phyloP scores from a whole-genome alignment of 2,797 vertebrate genomes.

The Microctenopoma lineatum region DNA sequence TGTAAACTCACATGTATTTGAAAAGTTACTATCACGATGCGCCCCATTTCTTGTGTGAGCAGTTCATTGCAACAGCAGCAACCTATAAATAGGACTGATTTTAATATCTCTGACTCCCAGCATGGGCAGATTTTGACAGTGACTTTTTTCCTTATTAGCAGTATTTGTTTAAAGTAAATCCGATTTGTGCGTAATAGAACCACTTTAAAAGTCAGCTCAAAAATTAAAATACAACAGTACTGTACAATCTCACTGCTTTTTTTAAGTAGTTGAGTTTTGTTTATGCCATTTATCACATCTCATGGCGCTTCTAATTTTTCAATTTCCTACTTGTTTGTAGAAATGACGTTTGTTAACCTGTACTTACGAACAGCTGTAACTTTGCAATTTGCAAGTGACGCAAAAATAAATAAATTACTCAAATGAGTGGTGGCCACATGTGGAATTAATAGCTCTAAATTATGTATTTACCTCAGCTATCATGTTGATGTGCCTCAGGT shows the following conservation, averaged over 20 bases:
- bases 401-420: not conserved
- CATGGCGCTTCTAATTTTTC: not conserved
- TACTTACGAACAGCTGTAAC: not conserved
- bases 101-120: not conserved
- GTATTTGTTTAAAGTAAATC: not conserved
- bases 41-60: not conserved
- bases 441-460: not conserved
- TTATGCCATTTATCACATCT: not conserved
- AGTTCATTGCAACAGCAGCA: not conserved
- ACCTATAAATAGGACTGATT: slow-evolving; percentile 17
- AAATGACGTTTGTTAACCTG: not conserved
- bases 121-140: slow-evolving; percentile 8
- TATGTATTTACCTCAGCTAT: not conserved
- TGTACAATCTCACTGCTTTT: not conserved
- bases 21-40: not conserved
- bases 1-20: slow-evolving; percentile 7
- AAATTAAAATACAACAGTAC: too few species aligned
- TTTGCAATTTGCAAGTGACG: not conserved
- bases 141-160: not conserved
- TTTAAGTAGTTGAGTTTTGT: not conserved
- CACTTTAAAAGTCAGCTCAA: not conserved
- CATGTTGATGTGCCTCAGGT: not conserved
- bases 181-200: not conserved
- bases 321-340: not conserved
- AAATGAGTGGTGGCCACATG: not conserved